phyloP scores from a whole-genome alignment of 2,888 invertebrate genomes.

The Caradrina kadenii region DNA sequence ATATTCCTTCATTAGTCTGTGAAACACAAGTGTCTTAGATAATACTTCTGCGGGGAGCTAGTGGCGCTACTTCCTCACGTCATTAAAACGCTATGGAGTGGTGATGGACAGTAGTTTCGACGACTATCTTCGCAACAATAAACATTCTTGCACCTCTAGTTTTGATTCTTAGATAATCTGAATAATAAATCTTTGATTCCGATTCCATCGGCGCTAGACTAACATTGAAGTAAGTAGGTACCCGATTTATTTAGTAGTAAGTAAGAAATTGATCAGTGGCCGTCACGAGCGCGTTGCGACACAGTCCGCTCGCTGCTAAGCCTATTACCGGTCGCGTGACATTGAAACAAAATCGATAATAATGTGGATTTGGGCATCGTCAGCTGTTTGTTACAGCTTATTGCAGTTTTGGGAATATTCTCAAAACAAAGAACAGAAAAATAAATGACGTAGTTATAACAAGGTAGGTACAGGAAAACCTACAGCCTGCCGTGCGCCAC shows the following conservation, averaged over 20 bases:
- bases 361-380: constrained; percentile 39
- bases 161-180: not conserved
- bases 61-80: too few species aligned
- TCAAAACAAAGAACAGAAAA: not conserved
- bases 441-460: not conserved
- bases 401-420: not conserved
- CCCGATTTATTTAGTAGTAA: constrained; percentile 7
- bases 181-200: not conserved
- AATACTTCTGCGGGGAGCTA: too few species aligned
- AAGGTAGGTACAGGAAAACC: not conserved
- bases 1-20: too few species aligned
- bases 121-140: too few species aligned
- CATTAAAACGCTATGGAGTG: too few species aligned
- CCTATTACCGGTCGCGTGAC: constrained; percentile 48
- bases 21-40: too few species aligned
- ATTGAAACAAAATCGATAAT: constrained; percentile 48
- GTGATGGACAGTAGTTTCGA: too few species aligned
- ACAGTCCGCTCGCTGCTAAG: constrained; percentile 27
- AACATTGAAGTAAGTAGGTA: not conserved
- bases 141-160: too few species aligned
- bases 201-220: not conserved
- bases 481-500: not conserved
- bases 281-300: constrained; percentile 25
- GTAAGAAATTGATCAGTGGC: constrained; percentile 21
- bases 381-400: constrained; percentile 5